Conservation (phyloP, 2,888 invertebrate species). For the Anoplius nigerrimus region DNA sequence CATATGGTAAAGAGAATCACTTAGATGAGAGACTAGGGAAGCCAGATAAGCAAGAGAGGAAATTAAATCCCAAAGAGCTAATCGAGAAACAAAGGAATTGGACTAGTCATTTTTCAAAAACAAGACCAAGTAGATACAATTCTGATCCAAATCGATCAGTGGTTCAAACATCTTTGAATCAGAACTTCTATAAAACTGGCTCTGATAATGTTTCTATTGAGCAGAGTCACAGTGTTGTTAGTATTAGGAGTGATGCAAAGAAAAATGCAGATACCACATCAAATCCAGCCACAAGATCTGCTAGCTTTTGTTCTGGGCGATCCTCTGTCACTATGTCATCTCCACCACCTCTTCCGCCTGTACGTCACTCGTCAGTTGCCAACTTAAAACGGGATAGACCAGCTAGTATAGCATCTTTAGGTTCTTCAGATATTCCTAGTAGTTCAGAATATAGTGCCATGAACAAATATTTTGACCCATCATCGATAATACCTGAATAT, state of each 20-base stretch:
- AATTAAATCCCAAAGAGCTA: constrained; percentile 88
- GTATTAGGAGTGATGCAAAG: constrained; percentile 37
- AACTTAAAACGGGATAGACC: constrained; percentile 64
- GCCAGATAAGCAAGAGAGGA: constrained; percentile 89
- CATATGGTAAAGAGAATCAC: constrained; percentile 67
- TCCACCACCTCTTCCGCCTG: constrained; percentile 73
- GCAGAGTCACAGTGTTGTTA: constrained; percentile 29
- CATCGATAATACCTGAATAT: constrained; percentile 68
- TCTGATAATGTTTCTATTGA: constrained; percentile 43
- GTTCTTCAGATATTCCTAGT: constrained; percentile 55
- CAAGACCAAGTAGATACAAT: constrained; percentile 80
- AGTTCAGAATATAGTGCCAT: constrained; percentile 69
- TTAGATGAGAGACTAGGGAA: constrained; percentile 79
- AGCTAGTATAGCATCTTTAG: constrained; percentile 62
- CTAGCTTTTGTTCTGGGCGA: constrained; percentile 78
- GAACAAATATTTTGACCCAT: constrained; percentile 62
- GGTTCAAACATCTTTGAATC: constrained; percentile 71
- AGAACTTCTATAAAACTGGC: constrained; percentile 61
- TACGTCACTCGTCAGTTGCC: constrained; percentile 65
- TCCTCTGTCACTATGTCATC: constrained; percentile 75
- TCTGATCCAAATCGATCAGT: constrained; percentile 81
- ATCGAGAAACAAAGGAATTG: constrained; percentile 94
- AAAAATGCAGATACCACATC: constrained; percentile 42
- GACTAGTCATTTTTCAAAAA: constrained; percentile 93
- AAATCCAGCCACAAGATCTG: constrained; percentile 76